Evolutionary conservation across 2,113 vertebrate genomes (phyloP).

Genomic region (Candoia aspera): DNA sequence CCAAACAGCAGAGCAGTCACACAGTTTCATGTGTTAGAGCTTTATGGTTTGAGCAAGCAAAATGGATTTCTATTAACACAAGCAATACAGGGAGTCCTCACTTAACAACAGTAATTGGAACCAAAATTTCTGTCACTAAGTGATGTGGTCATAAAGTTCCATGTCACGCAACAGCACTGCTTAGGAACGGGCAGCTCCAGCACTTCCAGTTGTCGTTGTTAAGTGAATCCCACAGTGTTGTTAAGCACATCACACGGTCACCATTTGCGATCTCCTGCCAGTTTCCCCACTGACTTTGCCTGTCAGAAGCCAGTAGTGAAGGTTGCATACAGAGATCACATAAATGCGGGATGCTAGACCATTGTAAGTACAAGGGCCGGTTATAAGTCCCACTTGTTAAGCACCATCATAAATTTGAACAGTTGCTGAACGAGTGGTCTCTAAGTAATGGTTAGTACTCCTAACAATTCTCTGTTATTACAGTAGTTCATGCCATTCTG

Average conservation of each 20-base stretch:
- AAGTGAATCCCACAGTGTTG: not conserved
- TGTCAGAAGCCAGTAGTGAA: not conserved
- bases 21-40: not conserved
- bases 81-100: not conserved
- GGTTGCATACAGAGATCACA: not conserved
- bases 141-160: not conserved
- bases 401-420: not conserved
- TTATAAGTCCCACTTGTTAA: not conserved
- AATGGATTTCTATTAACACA: not conserved
- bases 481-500: not conserved
- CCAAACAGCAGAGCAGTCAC: not conserved
- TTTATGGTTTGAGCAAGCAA: not conserved
- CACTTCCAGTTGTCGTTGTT: not conserved
- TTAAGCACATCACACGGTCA: not conserved
- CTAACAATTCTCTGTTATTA: not conserved
- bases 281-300: not conserved
- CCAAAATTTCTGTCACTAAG: not conserved
- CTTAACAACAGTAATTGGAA: not conserved
- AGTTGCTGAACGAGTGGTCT: not conserved
- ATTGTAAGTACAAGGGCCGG: not conserved
- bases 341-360: not conserved
- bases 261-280: not conserved
- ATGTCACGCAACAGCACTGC: not conserved
- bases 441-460: not conserved
- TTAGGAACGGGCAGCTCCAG: not conserved